Percentiles rank a stretch among this genome's conserved stretches.
Evolutionary conservation across 2,797 vertebrate genomes (phyloP).

Genomic region (Limnodromus scolopaceus): DNA sequence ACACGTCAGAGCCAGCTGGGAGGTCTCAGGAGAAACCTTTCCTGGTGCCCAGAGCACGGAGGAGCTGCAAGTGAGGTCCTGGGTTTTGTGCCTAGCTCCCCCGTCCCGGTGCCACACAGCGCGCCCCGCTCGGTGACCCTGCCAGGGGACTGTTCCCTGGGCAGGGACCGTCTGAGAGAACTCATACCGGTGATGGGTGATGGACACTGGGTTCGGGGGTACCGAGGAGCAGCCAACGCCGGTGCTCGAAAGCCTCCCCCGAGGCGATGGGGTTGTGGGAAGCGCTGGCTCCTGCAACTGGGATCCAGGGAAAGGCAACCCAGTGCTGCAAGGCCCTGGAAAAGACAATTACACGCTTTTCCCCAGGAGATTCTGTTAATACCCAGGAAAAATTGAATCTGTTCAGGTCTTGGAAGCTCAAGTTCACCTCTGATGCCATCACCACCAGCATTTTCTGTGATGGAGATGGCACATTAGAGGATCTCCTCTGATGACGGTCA

Average conservation of each 20-base stretch:
- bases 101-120: neutral
- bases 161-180: neutral
- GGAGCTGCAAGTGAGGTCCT: neutral
- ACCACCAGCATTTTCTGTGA: neutral
- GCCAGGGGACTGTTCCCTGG: too few relatives aligned
- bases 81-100: neutral
- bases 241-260: fast-evolving
- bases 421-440: neutral
- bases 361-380: neutral
- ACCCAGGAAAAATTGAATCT: neutral
- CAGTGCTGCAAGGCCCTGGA: neutral
- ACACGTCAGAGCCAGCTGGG: neutral
- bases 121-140: fast-evolving
- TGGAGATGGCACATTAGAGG: fast-evolving
- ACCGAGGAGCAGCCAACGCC: fast-evolving
- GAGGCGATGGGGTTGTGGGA: neutral
- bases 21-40: neutral
- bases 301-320: neutral
- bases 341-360: neutral
- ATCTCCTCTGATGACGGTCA: neutral
- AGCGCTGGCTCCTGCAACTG: neutral
- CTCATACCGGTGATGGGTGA: fast-evolving
- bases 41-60: neutral
- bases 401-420: neutral
- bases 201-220: neutral